Conservation (phyloP, 2,888 invertebrate species). For the Ommatoiulus sabulosus region DNA sequence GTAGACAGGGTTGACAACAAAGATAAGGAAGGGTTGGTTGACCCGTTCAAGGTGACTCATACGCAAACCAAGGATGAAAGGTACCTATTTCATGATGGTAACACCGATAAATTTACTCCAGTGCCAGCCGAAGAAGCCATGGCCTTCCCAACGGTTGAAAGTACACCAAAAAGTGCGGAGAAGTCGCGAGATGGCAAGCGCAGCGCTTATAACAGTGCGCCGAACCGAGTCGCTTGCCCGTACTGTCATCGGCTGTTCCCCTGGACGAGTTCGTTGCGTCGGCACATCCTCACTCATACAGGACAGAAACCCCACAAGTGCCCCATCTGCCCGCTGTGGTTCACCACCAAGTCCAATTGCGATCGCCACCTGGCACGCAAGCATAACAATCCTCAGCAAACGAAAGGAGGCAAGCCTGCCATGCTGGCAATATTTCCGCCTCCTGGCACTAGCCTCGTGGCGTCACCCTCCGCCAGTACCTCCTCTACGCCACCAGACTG, state of each 20-base stretch:
- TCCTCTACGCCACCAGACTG: slow-evolving; percentile 38
- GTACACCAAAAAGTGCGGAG: slow-evolving; percentile 64
- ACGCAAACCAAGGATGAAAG: slow-evolving; percentile 40
- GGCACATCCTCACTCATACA: slow-evolving; percentile 95
- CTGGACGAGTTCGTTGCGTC: slow-evolving; percentile 94
- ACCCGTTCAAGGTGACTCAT: background rate
- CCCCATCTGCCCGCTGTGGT: slow-evolving; percentile 89
- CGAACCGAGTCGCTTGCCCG: slow-evolving; percentile 92
- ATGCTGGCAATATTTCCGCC: background rate
- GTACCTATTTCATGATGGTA: background rate
- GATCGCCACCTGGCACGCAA: slow-evolving; percentile 93
- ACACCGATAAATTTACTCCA: background rate
- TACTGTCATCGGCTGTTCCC: slow-evolving; percentile 95
- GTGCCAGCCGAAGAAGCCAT: background rate
- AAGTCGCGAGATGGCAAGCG: slow-evolving; percentile 60
- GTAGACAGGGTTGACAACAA: background rate
- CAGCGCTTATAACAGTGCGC: slow-evolving; percentile 94
- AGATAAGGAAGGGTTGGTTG: background rate
- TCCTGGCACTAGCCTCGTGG: background rate
- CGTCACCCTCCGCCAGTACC: background rate
- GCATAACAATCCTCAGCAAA: slow-evolving; percentile 73
- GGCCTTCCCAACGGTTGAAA: slow-evolving; percentile 35
- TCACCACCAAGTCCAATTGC: slow-evolving; percentile 97
- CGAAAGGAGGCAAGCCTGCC: background rate
- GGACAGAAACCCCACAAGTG: slow-evolving; percentile 97